Conservation (phyloP, 2,113 vertebrate genomes). For the Orthonyx spaldingii region DNA sequence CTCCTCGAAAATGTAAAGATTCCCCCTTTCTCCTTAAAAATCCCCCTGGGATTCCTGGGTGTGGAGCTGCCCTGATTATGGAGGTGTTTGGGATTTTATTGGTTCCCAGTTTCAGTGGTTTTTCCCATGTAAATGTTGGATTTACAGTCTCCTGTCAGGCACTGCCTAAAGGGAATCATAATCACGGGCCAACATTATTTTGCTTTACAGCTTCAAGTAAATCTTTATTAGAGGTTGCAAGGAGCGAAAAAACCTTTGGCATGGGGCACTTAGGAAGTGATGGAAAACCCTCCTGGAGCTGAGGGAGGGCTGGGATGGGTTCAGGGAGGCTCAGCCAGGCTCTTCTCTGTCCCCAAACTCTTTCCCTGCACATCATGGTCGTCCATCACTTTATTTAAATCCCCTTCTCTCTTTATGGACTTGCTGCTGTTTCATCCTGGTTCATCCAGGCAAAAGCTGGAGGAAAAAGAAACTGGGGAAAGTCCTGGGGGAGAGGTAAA, state of each 20-base stretch:
- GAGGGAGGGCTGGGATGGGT: neutral
- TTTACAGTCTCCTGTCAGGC: neutral
- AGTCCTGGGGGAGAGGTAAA: neutral
- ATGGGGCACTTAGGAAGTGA: neutral
- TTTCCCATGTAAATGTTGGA: neutral
- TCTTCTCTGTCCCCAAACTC: neutral
- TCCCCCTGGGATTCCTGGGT: neutral
- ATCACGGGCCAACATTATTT: neutral
- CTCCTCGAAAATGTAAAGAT: neutral
- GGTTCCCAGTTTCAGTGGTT: neutral
- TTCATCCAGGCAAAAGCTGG: rapidly evolving
- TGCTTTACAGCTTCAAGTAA: neutral
- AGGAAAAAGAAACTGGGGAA: neutral
- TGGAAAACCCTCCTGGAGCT: neutral
- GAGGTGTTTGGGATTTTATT: neutral
- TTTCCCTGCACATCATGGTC: rapidly evolving
- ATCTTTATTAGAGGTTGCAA: neutral
- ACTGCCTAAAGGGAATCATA: neutral
- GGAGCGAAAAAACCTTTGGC: neutral
- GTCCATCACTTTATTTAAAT: neutral
- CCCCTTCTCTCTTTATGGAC: neutral
- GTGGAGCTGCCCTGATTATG: neutral
- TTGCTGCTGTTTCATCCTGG: neutral
- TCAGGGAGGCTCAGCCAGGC: neutral
- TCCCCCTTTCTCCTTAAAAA: neutral